Evolutionary conservation across 53 echinoderm and acorn worm species (phyloP).

Genomic region (Antedon mediterranea): DNA sequence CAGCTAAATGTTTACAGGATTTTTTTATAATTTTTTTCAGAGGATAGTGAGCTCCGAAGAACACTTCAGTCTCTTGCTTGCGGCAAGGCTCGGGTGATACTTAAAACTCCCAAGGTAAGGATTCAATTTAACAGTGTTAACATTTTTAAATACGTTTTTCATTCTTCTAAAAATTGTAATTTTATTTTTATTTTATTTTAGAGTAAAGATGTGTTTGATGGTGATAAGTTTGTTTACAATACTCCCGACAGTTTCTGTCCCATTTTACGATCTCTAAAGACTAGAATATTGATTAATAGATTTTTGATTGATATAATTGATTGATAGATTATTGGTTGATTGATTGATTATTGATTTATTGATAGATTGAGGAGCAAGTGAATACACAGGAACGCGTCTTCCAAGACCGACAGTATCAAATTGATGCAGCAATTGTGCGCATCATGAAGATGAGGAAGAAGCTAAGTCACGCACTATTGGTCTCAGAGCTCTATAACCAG

Average conservation of each 20-base stretch:
- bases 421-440: conserved; percentile 92
- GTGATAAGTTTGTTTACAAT: conserved; percentile 84
- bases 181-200: not conserved
- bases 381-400: conserved; percentile 93
- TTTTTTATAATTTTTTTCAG: conserved; percentile 24
- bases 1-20: too few relatives aligned
- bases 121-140: not conserved
- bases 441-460: conserved; percentile 99
- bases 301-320: too few relatives aligned
- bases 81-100: conserved; percentile 83
- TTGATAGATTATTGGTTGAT: too few relatives aligned
- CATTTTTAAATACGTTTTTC: too few relatives aligned
- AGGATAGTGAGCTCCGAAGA: conserved; percentile 77
- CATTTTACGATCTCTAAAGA: too few relatives aligned
- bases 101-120: conserved; percentile 71
- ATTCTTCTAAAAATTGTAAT: too few relatives aligned
- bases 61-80: conserved; percentile 90
- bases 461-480: conserved; percentile 70
- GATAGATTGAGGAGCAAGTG: conserved; percentile 76
- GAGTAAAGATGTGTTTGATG: conserved; percentile 75
- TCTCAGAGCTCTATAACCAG: conserved; percentile 95
- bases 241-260: too few relatives aligned
- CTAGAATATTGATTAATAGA: too few relatives aligned
- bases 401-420: conserved; percentile 96
- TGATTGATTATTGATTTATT: not conserved